Conservation (phyloP, 2,113 vertebrate genomes). For the Sebastes schlegelii region DNA sequence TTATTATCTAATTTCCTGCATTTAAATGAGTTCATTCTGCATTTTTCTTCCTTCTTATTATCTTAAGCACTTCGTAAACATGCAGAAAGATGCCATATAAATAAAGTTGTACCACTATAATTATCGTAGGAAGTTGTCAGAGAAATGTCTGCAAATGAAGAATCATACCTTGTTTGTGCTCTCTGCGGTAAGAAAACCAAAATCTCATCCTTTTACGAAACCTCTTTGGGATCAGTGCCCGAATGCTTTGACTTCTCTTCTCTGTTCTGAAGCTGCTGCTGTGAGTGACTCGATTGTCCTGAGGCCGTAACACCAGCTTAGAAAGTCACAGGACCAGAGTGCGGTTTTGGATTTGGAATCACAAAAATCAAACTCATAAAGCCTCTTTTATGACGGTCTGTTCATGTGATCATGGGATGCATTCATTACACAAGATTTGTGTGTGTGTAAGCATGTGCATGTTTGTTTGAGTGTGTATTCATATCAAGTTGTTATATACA, state of each 20-base stretch:
- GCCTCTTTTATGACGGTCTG: conserved; percentile 58
- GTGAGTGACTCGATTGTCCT: conserved; percentile 32
- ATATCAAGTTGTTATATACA: neutral
- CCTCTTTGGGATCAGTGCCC: neutral
- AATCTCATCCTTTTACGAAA: conserved; percentile 58
- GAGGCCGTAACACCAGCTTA: conserved; percentile 48
- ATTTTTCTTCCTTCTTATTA: neutral
- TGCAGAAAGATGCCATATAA: neutral
- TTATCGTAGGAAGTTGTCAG: no score
- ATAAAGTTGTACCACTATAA: neutral
- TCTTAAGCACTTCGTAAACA: neutral
- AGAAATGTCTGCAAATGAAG: neutral
- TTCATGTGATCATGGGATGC: conserved; percentile 71
- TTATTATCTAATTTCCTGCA: neutral
- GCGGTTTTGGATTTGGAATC: conserved; percentile 60
- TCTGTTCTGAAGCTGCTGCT: conserved; percentile 6
- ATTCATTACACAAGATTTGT: conserved; percentile 18
- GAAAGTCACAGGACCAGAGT: conserved; percentile 73
- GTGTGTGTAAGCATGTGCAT: conserved; percentile 7
- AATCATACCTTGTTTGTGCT: conserved; percentile 68
- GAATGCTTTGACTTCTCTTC: neutral
- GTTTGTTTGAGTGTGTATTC: neutral
- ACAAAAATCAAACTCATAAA: conserved; percentile 63
- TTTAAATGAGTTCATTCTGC: neutral
- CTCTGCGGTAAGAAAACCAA: conserved; percentile 55